Evolutionary conservation across 2,113 vertebrate species (phyloP), one percentile per base, ranked within the genome.

Genomic region (Antechinus stuartii): DNA sequence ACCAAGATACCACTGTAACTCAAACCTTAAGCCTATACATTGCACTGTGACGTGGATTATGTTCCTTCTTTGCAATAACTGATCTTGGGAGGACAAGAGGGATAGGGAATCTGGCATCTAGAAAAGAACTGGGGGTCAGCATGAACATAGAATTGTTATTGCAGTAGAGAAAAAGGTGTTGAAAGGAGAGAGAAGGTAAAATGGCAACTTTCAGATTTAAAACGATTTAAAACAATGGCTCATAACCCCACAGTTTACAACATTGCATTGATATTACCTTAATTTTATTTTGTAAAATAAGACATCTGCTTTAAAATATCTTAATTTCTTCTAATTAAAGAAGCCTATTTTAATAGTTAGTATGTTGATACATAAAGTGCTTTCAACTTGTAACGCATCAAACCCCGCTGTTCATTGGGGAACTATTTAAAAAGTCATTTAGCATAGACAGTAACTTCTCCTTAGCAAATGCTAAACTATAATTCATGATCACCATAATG

Each of bases 341-440:
- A 92, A 97, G 91, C 95, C 91, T 95, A 93, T 97, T 97, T 95
- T 97, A 96, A 94, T 96, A 97, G 94, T 95, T 94, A 94, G 89
- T 57, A 91, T 93, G 95, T 96, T 97, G 96, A 98, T 97, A 94
- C 96, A 96, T 97, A 95, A 91, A 56, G 55, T 91, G 47, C 92
- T 97, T 93, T 92, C 0, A 7, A 93, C 96, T 97, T 50, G 68
- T 68, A 92, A 95, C 96, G 94, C 95, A 96, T 95, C 95, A 96
- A 97, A 96, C 95, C 96, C 55, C 61, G 91, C 25, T 96, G 90
- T 94, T 97, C 95, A 97, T 97, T 98, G 97, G 96, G 92, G 96
- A 98, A 97, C 96, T 92, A 94, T 98, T 97, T 10, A 97, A 98
- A 97, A 97, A 97, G 94, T 97, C 96, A 95, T 97, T 98, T 96